Evolutionary conservation across 2,797 vertebrate species (phyloP).

Genomic region (Hoplostethus atlanticus): DNA sequence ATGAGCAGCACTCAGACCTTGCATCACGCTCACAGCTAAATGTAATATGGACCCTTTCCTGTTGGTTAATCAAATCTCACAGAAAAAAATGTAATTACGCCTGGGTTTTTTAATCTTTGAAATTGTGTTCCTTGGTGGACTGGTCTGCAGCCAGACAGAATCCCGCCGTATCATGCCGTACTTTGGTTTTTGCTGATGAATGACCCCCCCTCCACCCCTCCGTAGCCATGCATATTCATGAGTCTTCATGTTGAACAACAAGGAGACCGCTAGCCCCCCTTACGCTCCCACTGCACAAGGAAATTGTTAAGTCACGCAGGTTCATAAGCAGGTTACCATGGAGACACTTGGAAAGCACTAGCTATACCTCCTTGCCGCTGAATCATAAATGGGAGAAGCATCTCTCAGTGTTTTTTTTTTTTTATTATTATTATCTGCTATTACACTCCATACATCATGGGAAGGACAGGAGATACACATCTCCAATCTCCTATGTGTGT

Average conservation of each 20-base stretch:
- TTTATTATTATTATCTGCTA: conserved; percentile 53
- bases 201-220: conserved; percentile 17
- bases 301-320: conserved; percentile 76
- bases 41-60: conserved; percentile 26
- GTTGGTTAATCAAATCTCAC: conserved; percentile 36
- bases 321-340: conserved; percentile 80
- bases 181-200: conserved; percentile 48
- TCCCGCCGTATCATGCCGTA: conserved; percentile 23
- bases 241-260: conserved; percentile 37
- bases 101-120: conserved; percentile 35
- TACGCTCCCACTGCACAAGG: conserved; percentile 31
- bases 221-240: conserved; percentile 66
- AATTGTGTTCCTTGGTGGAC: conserved; percentile 23
- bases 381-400: conserved; percentile 60
- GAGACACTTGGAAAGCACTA: conserved; percentile 67
- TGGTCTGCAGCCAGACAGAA: conserved; percentile 17
- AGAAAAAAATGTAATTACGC: conserved; percentile 19
- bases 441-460: conserved; percentile 47
- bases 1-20: conserved; percentile 26
- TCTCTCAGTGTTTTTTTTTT: conserved; percentile 31
- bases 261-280: conserved; percentile 18
- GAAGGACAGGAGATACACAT: conserved; percentile 9
- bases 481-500: conserved; percentile 13
- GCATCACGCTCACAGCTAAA: conserved; percentile 28
- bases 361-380: conserved; percentile 58